Evolutionary conservation across 2,888 invertebrate genomes (phyloP), one percentile per base, ranked within the genome.

Genomic region (Helleia helle): DNA sequence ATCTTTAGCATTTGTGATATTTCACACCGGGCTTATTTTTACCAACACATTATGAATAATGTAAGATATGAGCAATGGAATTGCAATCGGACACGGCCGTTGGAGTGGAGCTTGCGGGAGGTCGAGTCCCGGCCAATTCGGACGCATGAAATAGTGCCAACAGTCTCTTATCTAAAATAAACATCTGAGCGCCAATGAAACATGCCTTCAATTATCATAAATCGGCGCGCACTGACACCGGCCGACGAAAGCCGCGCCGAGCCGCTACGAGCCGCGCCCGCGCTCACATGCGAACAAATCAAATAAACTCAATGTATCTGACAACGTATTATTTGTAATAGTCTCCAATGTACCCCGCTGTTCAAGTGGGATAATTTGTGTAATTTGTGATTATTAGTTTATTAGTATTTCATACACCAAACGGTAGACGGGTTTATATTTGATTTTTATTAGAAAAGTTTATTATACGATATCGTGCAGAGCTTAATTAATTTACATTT

Each of bases 171-270:
- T 83, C 84, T 83, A 83, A 83, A 84, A 83, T 83, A 84, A 84
- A 83, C 80, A 83, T 84, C 81, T 67, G 74, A 73, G 67, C 71
- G 71, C 72, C 76, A 71, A 74, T 80, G 81, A 79, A 81, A 80
- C 83, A 80, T 74, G 83, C 71, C 80, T 84, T 84, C 80, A 81
- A 84, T 84, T 83, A 84, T 80, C 80, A 81, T 84, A 84, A 84
- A 84, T 84, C 81, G 79, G 72, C 69, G 65, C 57, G 64, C 61
- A 67, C 72, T 73, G 81, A 75, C 80, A 68, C 60, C 65, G 68
- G 52, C 59, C 68, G 72, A 71, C 63, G 72, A 71, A 69, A 71
- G 65, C 69, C 71, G 70, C 72, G 68, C 74, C 72, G 61, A 59
- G 66, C 64, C 56, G 62, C 59, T 55, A 57, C 59, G 58, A 53